Evolutionary conservation across 2,113 vertebrate genomes (phyloP).

Genomic region (Sprattus sprattus): DNA sequence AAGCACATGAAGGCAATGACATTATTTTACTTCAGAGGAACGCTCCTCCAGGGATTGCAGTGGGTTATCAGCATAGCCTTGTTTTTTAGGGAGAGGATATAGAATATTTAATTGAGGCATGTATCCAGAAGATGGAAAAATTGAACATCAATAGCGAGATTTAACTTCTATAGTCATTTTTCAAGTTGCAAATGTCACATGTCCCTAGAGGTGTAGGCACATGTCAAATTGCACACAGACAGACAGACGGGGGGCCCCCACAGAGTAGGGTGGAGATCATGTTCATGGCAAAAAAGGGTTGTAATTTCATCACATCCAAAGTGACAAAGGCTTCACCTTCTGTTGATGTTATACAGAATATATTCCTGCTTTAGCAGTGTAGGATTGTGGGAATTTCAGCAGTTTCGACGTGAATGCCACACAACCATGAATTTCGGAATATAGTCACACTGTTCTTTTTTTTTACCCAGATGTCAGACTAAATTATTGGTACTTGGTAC

Average conservation of each 20-base stretch:
- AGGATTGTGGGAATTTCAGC: neutral
- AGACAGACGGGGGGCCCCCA: neutral
- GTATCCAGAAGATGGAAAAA: conserved; percentile 37
- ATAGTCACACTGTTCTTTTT: neutral
- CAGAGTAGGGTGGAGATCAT: neutral
- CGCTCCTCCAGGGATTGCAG: neutral
- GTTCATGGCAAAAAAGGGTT: neutral
- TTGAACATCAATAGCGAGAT: neutral
- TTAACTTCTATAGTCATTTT: neutral
- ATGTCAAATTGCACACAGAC: neutral
- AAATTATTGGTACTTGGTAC: neutral
- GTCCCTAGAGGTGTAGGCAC: neutral
- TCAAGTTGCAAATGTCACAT: conserved; percentile 27
- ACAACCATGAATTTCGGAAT: neutral
- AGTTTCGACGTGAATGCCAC: neutral
- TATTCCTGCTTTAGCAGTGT: neutral
- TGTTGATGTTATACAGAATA: neutral
- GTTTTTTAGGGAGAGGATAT: conserved; percentile 36
- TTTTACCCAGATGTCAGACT: neutral
- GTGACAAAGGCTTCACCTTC: conserved; percentile 6
- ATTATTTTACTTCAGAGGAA: neutral
- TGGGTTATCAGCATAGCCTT: conserved; percentile 5
- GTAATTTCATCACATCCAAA: neutral
- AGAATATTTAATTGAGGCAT: conserved; percentile 50
- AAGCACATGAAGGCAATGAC: neutral